A percentile compares a stretch with the other conserved stretches of the same genome.
Evolutionary conservation across 1,140 invertebrate species (phyloP).

Genomic region (Drosophila repleta): DNA sequence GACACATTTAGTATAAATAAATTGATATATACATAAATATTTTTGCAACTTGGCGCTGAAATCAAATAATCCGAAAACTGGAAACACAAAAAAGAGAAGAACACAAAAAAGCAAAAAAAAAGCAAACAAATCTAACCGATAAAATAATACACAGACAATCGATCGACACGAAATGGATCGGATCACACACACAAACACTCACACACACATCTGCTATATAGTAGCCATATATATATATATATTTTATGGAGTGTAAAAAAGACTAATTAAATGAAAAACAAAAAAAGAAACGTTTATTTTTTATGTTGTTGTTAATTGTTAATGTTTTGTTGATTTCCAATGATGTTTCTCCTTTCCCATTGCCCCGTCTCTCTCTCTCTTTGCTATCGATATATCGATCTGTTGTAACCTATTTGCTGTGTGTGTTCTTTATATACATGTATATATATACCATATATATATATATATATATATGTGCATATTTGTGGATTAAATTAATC

Average conservation of each 20-base stretch:
- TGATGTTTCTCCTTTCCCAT: constrained; percentile 26
- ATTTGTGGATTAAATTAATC: constrained; percentile 24
- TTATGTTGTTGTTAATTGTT: constrained; percentile 42
- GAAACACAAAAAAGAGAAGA: constrained; percentile 35
- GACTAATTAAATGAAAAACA: constrained; percentile 25
- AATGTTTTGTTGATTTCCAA: constrained; percentile 42
- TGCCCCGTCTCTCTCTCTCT: constrained; percentile 1
- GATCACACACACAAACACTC: constrained; percentile 10
- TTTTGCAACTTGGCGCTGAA: constrained; percentile 81
- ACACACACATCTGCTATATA: constrained; percentile 22
- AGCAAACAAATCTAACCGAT: constrained; percentile 58
- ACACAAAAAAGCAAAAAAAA: constrained; percentile 37
- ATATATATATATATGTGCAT: constrained; percentile 20
- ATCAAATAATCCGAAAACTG: constrained; percentile 72
- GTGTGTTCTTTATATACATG: constrained; percentile 16
- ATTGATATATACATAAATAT: constrained; percentile 55
- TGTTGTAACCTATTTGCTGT: constrained; percentile 40
- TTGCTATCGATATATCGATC: constrained; percentile 16
- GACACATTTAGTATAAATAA: constrained; percentile 56
- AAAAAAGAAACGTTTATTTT: constrained; percentile 33
- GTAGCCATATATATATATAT: constrained; percentile 36
- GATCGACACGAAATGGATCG: constrained; percentile 26
- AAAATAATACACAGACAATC: constrained; percentile 38
- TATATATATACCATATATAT: constrained; percentile 9
- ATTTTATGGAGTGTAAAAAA: constrained; percentile 44